Percentiles rank a stretch among this genome's conserved stretches.
Conservation (phyloP, 2,888 invertebrate species). For the Agrochola macilenta region DNA sequence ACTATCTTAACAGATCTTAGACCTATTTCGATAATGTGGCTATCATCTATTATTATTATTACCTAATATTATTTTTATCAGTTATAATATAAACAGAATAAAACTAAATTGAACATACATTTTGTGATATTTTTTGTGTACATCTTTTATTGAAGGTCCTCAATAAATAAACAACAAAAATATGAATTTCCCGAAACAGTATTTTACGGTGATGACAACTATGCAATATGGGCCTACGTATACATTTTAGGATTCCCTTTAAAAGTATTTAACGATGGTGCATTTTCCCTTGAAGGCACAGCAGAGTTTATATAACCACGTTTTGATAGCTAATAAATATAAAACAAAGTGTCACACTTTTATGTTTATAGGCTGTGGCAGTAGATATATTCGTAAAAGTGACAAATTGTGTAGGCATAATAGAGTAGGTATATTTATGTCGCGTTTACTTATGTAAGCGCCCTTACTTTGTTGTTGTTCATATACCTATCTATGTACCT, state of each 20-base stretch:
- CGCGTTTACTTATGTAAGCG: not conserved
- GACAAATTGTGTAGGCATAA: slow-evolving; percentile 32
- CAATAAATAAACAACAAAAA: not conserved
- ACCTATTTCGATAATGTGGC: too few species aligned
- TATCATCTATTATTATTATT: too few species aligned
- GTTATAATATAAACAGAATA: too few species aligned
- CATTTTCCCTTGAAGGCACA: slow-evolving; percentile 14
- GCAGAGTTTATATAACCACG: slow-evolving; percentile 27
- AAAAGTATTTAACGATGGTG: slow-evolving; percentile 23
- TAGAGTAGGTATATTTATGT: not conserved
- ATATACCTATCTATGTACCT: too few species aligned
- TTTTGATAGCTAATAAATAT: slow-evolving; percentile 57
- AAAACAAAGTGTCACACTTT: slow-evolving; percentile 51
- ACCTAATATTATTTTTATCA: too few species aligned
- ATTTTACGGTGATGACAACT: not conserved
- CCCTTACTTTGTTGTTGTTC: not conserved
- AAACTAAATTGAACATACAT: too few species aligned
- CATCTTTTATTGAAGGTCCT: not conserved
- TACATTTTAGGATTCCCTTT: slow-evolving; percentile 22
- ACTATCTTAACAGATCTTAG: too few species aligned
- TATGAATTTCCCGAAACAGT: not conserved
- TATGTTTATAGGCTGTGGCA: slow-evolving; percentile 37
- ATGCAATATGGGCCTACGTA: not conserved
- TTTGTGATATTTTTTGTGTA: not conserved
- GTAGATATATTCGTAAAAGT: slow-evolving; percentile 31